Evolutionary conservation across 2,888 invertebrate genomes (phyloP).

Genomic region (Osmoderma eremita): DNA sequence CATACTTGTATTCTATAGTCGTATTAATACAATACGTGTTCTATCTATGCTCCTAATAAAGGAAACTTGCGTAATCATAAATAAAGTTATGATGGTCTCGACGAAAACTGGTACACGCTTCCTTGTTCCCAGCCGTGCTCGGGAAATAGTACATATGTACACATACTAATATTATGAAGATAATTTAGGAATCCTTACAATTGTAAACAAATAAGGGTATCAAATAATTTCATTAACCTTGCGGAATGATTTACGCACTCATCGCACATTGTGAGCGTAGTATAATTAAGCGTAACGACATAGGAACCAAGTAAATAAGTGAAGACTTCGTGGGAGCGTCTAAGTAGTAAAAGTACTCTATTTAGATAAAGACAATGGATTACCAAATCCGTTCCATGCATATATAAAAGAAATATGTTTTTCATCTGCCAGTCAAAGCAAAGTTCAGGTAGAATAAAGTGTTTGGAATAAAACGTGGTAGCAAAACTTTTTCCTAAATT

Average conservation of each 20-base stretch:
- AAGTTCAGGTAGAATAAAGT: slow-evolving; percentile 10
- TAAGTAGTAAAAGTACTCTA: slow-evolving; percentile 60
- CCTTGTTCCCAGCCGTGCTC: slow-evolving; percentile 20
- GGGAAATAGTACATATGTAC: not conserved
- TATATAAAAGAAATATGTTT: slow-evolving; percentile 62
- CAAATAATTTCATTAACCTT: slow-evolving; percentile 38
- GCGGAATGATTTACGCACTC: slow-evolving; percentile 8
- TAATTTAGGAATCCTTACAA: slow-evolving; percentile 14
- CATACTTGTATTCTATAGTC: no score
- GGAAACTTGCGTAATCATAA: no score
- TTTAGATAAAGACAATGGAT: slow-evolving; percentile 61
- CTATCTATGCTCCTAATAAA: no score
- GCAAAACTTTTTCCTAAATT: not conserved
- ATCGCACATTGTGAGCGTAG: slow-evolving; percentile 35
- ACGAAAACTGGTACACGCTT: slow-evolving; percentile 24
- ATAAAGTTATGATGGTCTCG: no score
- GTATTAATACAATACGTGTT: no score
- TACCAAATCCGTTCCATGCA: slow-evolving; percentile 59
- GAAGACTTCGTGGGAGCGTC: slow-evolving; percentile 56
- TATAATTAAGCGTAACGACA: slow-evolving; percentile 40
- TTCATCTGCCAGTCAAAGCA: slow-evolving; percentile 37
- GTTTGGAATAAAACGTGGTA: slow-evolving; percentile 10
- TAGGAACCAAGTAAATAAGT: slow-evolving; percentile 41
- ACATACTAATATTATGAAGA: slow-evolving; percentile 10
- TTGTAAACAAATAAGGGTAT: slow-evolving; percentile 29